A percentile compares a stretch with the other conserved stretches of the same genome.
phyloP scores from a whole-genome alignment of 1,140 invertebrate genomes.

The Scaptomyza pallida region DNA sequence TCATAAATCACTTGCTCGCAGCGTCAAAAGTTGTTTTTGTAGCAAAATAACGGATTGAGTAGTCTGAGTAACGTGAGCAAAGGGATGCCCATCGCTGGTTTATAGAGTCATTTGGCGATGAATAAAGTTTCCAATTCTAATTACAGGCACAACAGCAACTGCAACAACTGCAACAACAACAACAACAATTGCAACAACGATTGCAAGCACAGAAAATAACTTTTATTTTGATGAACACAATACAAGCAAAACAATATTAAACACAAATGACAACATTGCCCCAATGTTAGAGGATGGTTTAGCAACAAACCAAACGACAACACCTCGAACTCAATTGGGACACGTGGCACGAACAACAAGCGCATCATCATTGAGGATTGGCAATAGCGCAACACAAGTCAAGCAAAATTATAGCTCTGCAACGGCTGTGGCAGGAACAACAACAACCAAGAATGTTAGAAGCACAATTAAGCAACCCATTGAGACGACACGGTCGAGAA shows the following conservation, averaged over 20 bases:
- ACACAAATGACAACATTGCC: constrained; percentile 10
- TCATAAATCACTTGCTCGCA: too few species aligned
- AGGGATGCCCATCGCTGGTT: too few species aligned
- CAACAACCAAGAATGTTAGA: constrained; percentile 51
- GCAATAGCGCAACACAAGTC: constrained; percentile 39
- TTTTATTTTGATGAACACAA: constrained; percentile 69
- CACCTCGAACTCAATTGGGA: constrained; percentile 7
- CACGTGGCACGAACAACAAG: neutral
- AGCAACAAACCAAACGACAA: neutral
- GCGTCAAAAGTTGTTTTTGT: too few species aligned
- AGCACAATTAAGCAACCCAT: constrained; percentile 60
- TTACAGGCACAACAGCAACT: constrained; percentile 46
- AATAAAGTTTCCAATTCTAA: too few species aligned
- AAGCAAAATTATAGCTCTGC: constrained; percentile 30
- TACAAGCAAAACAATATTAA: constrained; percentile 45
- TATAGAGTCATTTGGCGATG: neutral
- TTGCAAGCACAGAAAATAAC: constrained; percentile 30
- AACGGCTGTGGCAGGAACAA: neutral
- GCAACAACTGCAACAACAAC: too few species aligned
- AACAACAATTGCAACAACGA: constrained; percentile 12
- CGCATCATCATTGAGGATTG: constrained; percentile 10
- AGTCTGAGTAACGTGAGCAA: too few species aligned
- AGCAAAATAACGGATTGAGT: too few species aligned
- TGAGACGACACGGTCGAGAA: constrained; percentile 54
- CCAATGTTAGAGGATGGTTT: constrained; percentile 38